Conservation (phyloP, 2,113 vertebrate genomes). For the Gracilinanus agilis region DNA sequence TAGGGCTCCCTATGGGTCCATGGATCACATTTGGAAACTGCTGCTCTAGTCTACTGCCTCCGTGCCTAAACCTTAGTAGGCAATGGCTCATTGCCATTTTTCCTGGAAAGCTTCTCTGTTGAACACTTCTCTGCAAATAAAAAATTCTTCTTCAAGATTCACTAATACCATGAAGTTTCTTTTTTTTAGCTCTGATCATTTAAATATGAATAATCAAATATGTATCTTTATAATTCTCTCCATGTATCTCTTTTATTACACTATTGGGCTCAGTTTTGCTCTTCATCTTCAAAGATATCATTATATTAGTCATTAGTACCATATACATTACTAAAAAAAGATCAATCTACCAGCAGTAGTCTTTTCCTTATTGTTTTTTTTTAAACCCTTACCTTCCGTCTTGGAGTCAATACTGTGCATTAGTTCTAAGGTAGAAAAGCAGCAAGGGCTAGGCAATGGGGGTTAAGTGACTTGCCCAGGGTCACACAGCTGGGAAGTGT, state of each 20-base stretch:
- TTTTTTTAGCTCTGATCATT: slow-evolving; percentile 9
- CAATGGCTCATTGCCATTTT: background rate
- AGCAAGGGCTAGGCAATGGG: too few relatives aligned
- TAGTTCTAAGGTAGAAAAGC: too few relatives aligned
- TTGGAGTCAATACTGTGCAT: too few relatives aligned
- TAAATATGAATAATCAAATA: slow-evolving; percentile 40
- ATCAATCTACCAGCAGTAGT: slow-evolving; percentile 48
- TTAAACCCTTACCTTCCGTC: too few relatives aligned
- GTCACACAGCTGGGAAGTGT: too few relatives aligned
- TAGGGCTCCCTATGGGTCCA: too few relatives aligned
- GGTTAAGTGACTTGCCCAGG: too few relatives aligned
- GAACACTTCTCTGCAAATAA: slow-evolving; percentile 44
- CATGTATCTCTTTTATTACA: slow-evolving; percentile 9
- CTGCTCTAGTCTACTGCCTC: background rate
- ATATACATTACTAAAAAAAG: background rate
- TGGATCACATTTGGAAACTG: background rate
- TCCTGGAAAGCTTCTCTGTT: background rate
- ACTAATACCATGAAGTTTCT: slow-evolving; percentile 12
- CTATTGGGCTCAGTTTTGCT: background rate
- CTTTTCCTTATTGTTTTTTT: background rate
- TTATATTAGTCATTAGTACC: background rate
- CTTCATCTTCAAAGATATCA: background rate
- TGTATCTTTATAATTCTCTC: slow-evolving; percentile 15
- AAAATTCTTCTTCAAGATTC: background rate
- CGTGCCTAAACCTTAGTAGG: background rate